Evolutionary conservation across 2,888 invertebrate species (phyloP).

Genomic region (Rosalia funebris): DNA sequence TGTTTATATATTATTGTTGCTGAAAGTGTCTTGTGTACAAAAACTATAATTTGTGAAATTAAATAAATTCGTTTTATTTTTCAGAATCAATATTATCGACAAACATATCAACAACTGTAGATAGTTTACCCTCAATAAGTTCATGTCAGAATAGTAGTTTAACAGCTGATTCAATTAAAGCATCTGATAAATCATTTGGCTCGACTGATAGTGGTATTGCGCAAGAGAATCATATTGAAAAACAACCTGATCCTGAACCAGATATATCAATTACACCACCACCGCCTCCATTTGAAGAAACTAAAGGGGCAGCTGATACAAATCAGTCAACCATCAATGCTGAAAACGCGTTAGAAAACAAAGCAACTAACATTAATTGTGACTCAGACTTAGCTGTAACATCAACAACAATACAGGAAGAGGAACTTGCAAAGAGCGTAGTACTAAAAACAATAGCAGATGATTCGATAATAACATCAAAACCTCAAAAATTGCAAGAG

Average conservation of each 20-base stretch:
- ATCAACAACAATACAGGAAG: neutral
- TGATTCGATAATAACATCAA: neutral
- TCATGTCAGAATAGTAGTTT: conserved; percentile 27
- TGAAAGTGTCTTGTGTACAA: no score
- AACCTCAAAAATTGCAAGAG: neutral
- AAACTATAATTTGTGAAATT: no score
- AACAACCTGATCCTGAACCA: conserved; percentile 37
- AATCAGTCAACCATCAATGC: neutral
- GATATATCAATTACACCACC: conserved; percentile 44
- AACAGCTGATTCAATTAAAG: conserved; percentile 27
- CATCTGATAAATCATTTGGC: conserved; percentile 47
- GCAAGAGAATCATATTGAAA: conserved; percentile 39
- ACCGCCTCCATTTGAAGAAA: conserved; percentile 39
- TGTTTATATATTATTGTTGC: neutral
- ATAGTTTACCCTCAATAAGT: conserved; percentile 39
- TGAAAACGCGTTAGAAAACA: neutral
- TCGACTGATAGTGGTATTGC: conserved; percentile 51
- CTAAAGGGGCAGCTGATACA: neutral
- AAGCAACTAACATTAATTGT: neutral
- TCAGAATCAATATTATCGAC: conserved; percentile 49
- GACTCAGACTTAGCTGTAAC: no score
- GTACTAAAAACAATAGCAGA: neutral
- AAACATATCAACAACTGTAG: conserved; percentile 35
- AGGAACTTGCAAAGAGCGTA: neutral
- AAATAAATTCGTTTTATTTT: conserved; percentile 40